phyloP scores from a whole-genome alignment of 1,140 invertebrate genomes.

The Linepithema humile region DNA sequence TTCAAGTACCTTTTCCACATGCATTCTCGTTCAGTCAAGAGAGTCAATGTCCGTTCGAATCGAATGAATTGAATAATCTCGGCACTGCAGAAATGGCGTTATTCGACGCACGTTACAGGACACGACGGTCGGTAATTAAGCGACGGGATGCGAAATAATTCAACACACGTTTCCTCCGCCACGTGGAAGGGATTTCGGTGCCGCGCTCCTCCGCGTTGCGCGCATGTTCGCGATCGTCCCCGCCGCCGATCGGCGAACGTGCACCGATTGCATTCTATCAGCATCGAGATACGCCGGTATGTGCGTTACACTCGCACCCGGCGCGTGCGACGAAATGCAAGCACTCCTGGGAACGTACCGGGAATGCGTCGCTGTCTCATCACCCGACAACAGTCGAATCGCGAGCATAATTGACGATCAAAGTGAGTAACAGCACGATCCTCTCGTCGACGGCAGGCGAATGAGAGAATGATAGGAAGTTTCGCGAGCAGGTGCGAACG shows the following conservation, averaged over 20 bases:
- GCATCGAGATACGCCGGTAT: slow-evolving; percentile 27
- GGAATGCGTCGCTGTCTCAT: slow-evolving; percentile 26
- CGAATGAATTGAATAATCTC: neutral
- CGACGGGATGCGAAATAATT: slow-evolving; percentile 36
- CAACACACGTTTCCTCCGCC: slow-evolving; percentile 31
- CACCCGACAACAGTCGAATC: neutral
- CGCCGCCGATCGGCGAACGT: slow-evolving; percentile 35
- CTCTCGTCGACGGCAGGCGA: neutral
- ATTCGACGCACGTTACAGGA: slow-evolving; percentile 32
- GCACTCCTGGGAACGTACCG: slow-evolving; percentile 39
- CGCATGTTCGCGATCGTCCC: neutral
- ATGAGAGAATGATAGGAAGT: neutral
- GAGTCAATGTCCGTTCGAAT: neutral
- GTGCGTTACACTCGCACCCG: neutral
- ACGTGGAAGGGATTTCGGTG: slow-evolving; percentile 54
- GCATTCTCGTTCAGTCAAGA: slow-evolving; percentile 10
- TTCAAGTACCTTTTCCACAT: neutral
- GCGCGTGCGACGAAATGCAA: slow-evolving; percentile 37
- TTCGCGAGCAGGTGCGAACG: slow-evolving; percentile 5
- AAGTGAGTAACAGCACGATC: neutral
- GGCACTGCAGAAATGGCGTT: neutral
- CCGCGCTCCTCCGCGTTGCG: neutral
- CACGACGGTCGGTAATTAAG: slow-evolving; percentile 36
- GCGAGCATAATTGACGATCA: slow-evolving; percentile 30
- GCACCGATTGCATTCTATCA: slow-evolving; percentile 50